Evolutionary conservation across 2,888 invertebrate genomes (phyloP).

Genomic region (Leptinotarsa juncta): DNA sequence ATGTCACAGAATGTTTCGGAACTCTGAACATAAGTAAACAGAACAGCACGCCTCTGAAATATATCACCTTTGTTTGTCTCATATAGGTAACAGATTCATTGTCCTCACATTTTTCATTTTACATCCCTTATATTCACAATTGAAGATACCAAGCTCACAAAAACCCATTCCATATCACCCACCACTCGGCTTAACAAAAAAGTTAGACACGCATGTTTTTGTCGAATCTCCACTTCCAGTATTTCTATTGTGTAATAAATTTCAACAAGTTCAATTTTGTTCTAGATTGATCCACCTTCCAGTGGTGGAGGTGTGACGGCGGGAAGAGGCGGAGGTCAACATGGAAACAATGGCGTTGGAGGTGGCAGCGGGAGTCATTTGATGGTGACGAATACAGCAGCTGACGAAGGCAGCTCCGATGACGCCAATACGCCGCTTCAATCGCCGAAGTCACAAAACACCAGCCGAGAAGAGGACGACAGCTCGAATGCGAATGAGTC

Average conservation of each 20-base stretch:
- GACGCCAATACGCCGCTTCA: slow-evolving; percentile 64
- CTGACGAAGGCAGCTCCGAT: slow-evolving; percentile 62
- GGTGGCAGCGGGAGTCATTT: slow-evolving; percentile 44
- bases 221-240: too few relatives aligned
- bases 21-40: too few relatives aligned
- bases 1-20: too few relatives aligned
- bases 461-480: slow-evolving; percentile 74
- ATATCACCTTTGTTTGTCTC: too few relatives aligned
- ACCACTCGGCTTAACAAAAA: too few relatives aligned
- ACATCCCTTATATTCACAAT: too few relatives aligned
- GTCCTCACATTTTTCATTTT: too few relatives aligned
- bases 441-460: slow-evolving; percentile 71
- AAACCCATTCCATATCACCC: too few relatives aligned
- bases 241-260: not conserved
- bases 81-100: too few relatives aligned
- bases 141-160: too few relatives aligned
- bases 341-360: slow-evolving; percentile 33
- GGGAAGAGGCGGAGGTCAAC: slow-evolving; percentile 45
- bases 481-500: slow-evolving; percentile 77
- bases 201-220: too few relatives aligned
- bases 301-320: slow-evolving; percentile 39
- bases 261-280: slow-evolving; percentile 27
- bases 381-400: slow-evolving; percentile 50
- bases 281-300: slow-evolving; percentile 50
- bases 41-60: too few relatives aligned